Evolutionary conservation across 2,113 vertebrate genomes (phyloP).

Genomic region (Athene cunicularia): DNA sequence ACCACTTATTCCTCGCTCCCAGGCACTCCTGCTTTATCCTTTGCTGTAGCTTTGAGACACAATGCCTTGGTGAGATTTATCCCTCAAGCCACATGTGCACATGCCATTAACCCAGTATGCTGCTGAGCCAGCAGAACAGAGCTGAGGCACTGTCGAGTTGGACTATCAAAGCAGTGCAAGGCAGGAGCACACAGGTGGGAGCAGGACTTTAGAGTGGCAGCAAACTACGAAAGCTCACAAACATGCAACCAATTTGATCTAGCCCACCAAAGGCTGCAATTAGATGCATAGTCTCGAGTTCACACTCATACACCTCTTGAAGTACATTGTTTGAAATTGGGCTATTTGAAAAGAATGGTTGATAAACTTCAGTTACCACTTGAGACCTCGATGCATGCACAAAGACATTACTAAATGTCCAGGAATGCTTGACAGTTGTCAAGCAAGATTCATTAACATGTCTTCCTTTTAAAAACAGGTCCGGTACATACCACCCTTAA

Average conservation of each 20-base stretch:
- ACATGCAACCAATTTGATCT: background rate
- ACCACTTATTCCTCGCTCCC: background rate
- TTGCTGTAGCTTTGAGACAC: background rate
- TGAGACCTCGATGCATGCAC: background rate
- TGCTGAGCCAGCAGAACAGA: background rate
- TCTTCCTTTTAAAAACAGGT: background rate
- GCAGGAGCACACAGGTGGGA: background rate
- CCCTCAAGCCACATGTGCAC: background rate
- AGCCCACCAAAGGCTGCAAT: background rate
- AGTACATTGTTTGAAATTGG: background rate
- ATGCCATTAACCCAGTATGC: background rate
- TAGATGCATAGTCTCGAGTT: background rate
- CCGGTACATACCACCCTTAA: background rate
- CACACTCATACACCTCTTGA: background rate
- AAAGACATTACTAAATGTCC: background rate
- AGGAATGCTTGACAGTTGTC: background rate
- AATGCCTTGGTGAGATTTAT: background rate
- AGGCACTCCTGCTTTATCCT: background rate
- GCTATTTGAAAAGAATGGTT: background rate
- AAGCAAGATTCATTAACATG: background rate
- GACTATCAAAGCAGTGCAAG: no score
- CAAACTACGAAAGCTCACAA: background rate
- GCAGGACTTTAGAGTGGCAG: background rate
- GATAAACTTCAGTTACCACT: background rate
- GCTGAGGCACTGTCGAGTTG: background rate